Conservation (phyloP, 2,797 vertebrate genomes). For the Apogon talboti region DNA sequence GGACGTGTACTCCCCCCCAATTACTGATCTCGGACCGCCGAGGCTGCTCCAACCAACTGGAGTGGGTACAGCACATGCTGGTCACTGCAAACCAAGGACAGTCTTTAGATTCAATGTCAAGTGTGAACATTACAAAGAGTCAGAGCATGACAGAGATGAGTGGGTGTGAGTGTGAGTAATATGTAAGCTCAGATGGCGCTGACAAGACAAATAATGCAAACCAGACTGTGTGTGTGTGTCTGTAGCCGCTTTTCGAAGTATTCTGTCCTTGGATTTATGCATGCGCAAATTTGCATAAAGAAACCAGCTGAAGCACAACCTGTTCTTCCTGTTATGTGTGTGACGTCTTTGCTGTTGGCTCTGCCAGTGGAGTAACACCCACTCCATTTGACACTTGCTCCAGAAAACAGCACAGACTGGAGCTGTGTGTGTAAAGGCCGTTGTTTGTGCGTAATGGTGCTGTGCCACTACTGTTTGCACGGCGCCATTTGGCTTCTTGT, state of each 20-base stretch:
- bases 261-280: constrained; percentile 35
- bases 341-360: constrained; percentile 53
- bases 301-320: constrained; percentile 56
- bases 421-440: constrained; percentile 26
- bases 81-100: constrained; percentile 23
- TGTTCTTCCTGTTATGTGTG: constrained; percentile 66
- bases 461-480: constrained; percentile 9
- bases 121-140: constrained; percentile 31
- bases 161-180: constrained; percentile 53
- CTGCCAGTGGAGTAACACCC: constrained; percentile 45
- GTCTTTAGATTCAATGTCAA: constrained; percentile 26
- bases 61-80: neutral
- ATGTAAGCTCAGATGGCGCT: constrained; percentile 21
- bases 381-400: constrained; percentile 35
- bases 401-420: constrained; percentile 32
- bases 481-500: constrained; percentile 12
- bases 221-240: constrained; percentile 7
- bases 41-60: neutral
- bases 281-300: constrained; percentile 49
- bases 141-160: constrained; percentile 40
- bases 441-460: constrained; percentile 27
- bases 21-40: constrained; percentile 4
- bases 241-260: constrained; percentile 24
- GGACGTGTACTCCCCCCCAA: constrained; percentile 8
- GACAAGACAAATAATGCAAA: constrained; percentile 20